Conservation (phyloP, 2,888 invertebrate species). For the Lasius fuliginosus region DNA sequence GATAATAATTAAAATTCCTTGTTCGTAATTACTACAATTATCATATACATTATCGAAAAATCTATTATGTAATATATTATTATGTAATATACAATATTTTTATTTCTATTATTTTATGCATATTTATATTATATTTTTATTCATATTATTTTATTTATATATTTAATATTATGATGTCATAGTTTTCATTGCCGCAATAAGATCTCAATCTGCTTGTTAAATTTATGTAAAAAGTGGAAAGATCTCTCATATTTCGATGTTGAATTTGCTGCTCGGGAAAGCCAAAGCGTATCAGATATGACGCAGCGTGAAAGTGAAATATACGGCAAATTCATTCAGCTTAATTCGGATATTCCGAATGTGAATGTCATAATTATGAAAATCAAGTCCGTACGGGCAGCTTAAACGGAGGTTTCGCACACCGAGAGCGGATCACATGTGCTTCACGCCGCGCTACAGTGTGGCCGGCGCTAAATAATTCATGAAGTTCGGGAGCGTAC, state of each 20-base stretch:
- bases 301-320: neutral
- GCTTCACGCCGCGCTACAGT: neutral
- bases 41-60: neutral
- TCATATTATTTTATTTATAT: no score
- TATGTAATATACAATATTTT: neutral
- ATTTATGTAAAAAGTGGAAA: neutral
- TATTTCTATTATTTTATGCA: no score
- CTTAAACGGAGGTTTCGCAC: neutral
- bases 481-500: constrained; percentile 23
- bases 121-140: no score
- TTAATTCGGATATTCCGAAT: neutral
- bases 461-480: constrained; percentile 31
- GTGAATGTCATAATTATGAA: constrained; percentile 33
- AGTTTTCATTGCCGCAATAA: neutral
- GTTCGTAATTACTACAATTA: neutral
- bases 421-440: neutral
- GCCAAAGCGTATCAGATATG: neutral
- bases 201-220: neutral
- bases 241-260: neutral
- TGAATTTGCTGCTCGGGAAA: neutral
- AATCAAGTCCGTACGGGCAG: neutral
- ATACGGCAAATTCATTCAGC: neutral
- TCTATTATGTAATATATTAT: neutral
- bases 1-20: neutral
- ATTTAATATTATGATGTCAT: no score